Evolutionary conservation across 2,797 vertebrate genomes (phyloP).

Genomic region (Lutjanus argentimaculatus): DNA sequence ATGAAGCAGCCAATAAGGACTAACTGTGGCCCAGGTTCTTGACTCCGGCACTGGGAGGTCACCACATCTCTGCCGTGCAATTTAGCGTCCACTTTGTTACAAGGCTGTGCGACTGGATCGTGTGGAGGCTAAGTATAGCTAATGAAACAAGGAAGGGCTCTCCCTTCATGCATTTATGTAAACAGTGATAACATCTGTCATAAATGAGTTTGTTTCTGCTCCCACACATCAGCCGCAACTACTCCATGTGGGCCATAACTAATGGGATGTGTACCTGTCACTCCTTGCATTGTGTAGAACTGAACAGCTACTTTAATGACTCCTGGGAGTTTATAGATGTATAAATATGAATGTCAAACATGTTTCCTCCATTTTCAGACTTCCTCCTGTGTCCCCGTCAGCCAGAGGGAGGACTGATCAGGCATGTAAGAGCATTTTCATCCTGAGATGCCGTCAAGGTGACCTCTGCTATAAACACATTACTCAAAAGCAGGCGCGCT

Average conservation of each 20-base stretch:
- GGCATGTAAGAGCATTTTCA: slow-evolving; percentile 14
- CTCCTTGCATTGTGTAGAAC: background rate
- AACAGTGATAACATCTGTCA: slow-evolving; percentile 26
- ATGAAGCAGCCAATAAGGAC: background rate
- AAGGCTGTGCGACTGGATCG: background rate
- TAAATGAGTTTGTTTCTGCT: slow-evolving; percentile 18
- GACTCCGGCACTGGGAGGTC: background rate
- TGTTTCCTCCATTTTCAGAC: slow-evolving; percentile 25
- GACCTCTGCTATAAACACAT: slow-evolving; percentile 25
- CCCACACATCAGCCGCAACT: slow-evolving; percentile 16
- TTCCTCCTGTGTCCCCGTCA: slow-evolving; percentile 15
- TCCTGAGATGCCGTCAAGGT: slow-evolving; percentile 31
- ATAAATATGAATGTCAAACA: slow-evolving; percentile 25
- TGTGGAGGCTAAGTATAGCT: slow-evolving; percentile 8
- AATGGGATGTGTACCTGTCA: slow-evolving; percentile 27
- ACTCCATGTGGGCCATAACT: slow-evolving; percentile 16
- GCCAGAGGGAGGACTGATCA: slow-evolving; percentile 15
- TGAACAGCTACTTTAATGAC: background rate
- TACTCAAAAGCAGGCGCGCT: slow-evolving; percentile 14
- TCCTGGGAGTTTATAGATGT: slow-evolving; percentile 11
- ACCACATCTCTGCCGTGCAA: background rate
- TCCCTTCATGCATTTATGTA: slow-evolving; percentile 12
- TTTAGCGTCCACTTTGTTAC: slow-evolving; percentile 21
- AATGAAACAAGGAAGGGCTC: slow-evolving; percentile 21
- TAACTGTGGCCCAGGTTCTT: background rate